Evolutionary conservation across 1,140 invertebrate genomes (phyloP).

Genomic region (Anadara kagoshimensis): DNA sequence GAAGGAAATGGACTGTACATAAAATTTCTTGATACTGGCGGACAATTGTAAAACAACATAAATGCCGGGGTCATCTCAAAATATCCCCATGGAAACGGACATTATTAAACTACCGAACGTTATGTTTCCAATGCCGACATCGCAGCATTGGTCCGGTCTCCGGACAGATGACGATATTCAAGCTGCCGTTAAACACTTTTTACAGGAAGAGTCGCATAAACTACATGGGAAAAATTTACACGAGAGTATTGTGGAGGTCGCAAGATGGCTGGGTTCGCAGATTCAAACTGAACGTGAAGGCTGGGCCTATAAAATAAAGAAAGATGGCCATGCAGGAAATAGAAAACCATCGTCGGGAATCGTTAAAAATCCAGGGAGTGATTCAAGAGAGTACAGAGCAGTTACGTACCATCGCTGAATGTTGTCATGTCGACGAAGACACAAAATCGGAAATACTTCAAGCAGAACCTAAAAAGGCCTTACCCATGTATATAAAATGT

Average conservation of each 20-base stretch:
- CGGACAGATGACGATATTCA: constrained; percentile 52
- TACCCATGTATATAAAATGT: constrained; percentile 34
- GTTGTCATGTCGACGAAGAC: constrained; percentile 35
- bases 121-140: constrained; percentile 26
- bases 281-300: constrained; percentile 52
- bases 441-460: constrained; percentile 20
- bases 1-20: no score
- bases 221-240: constrained; percentile 32
- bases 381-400: constrained; percentile 40
- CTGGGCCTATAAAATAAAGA: constrained; percentile 49
- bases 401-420: constrained; percentile 38
- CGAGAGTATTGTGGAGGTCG: constrained; percentile 32
- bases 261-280: constrained; percentile 46
- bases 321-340: constrained; percentile 56
- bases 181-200: constrained; percentile 38
- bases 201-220: constrained; percentile 32
- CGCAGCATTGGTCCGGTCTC: constrained; percentile 34
- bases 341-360: constrained; percentile 45
- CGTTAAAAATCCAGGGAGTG: constrained; percentile 29
- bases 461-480: constrained; percentile 26
- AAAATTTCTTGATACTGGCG: no score
- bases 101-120: no score
- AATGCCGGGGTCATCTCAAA: no score
- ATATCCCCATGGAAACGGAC: no score
- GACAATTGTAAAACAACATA: no score